Conservation (phyloP, 2,797 vertebrate species). For the Crocidura indochinensis region DNA sequence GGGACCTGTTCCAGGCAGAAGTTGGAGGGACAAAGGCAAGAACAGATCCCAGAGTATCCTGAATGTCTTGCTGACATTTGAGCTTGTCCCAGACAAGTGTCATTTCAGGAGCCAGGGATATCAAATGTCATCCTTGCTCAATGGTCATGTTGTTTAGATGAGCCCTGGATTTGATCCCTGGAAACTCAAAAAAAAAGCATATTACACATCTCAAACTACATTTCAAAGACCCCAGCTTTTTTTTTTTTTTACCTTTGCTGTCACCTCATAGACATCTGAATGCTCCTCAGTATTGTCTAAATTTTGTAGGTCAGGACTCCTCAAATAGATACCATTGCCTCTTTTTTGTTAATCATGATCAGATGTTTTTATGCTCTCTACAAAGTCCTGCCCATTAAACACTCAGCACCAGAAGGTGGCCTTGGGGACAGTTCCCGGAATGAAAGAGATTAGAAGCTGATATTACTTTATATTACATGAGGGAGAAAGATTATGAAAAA, state of each 20-base stretch:
- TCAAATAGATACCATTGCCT: not conserved
- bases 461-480: slow-evolving; percentile 56
- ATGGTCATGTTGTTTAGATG: too few relatives aligned
- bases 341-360: slow-evolving; percentile 22
- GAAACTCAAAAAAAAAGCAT: too few relatives aligned
- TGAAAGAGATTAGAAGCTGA: slow-evolving; percentile 57
- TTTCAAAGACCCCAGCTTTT: not conserved
- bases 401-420: slow-evolving; percentile 37
- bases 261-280: not conserved
- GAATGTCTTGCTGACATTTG: not conserved
- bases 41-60: not conserved
- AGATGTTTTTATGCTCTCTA: not conserved
- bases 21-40: not conserved
- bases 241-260: not conserved
- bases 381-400: slow-evolving; percentile 34
- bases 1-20: not conserved
- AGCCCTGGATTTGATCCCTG: too few relatives aligned
- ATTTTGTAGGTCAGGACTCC: not conserved
- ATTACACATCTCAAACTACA: not conserved
- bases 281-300: not conserved
- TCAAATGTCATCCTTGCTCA: too few relatives aligned
- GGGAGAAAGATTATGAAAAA: slow-evolving; percentile 62
- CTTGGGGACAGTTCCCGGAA: slow-evolving; percentile 20
- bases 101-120: too few relatives aligned
- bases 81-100: slow-evolving; percentile 6